phyloP scores from a whole-genome alignment of 2,888 invertebrate species.

The Leucophenga maculata region DNA sequence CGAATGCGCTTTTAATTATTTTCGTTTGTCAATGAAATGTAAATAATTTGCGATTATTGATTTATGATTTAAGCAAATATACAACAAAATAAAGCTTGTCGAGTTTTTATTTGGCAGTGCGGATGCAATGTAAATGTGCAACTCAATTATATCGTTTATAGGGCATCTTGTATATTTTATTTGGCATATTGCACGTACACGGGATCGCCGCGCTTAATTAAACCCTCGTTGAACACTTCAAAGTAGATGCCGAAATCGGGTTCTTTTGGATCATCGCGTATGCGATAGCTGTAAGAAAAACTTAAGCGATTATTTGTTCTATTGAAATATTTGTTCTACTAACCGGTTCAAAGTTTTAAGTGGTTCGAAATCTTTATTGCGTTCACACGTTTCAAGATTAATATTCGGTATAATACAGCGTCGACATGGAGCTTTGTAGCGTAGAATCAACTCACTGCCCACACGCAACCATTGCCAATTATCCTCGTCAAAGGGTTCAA shows the following conservation, averaged over 20 bases:
- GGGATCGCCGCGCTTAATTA: slow-evolving; percentile 70
- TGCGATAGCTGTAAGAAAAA: slow-evolving; percentile 24
- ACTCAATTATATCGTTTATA: background rate
- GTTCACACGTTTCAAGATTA: slow-evolving; percentile 78
- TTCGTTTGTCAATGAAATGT: slow-evolving; percentile 55
- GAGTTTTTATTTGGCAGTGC: background rate
- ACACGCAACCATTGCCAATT: slow-evolving; percentile 80
- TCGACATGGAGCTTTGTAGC: slow-evolving; percentile 60
- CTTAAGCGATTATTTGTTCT: background rate
- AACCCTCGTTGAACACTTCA: slow-evolving; percentile 68
- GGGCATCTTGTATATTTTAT: background rate
- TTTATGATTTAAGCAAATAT: slow-evolving; percentile 6
- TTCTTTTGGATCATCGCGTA: slow-evolving; percentile 7
- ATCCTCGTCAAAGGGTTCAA: slow-evolving; percentile 76
- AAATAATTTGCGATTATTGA: slow-evolving; percentile 41
- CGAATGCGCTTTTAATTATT: slow-evolving; percentile 40
- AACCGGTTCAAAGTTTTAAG: slow-evolving; percentile 79
- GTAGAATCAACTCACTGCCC: slow-evolving; percentile 69
- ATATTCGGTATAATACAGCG: slow-evolving; percentile 82
- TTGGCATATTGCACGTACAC: slow-evolving; percentile 69
- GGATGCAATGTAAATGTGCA: background rate
- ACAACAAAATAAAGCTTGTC: background rate
- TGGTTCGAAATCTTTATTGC: slow-evolving; percentile 77
- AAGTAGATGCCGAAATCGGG: slow-evolving; percentile 74
- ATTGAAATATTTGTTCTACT: slow-evolving; percentile 15